Evolutionary conservation across 2,888 invertebrate genomes (phyloP), one percentile per base, ranked within the genome.

Genomic region (Horisme vitalbata): DNA sequence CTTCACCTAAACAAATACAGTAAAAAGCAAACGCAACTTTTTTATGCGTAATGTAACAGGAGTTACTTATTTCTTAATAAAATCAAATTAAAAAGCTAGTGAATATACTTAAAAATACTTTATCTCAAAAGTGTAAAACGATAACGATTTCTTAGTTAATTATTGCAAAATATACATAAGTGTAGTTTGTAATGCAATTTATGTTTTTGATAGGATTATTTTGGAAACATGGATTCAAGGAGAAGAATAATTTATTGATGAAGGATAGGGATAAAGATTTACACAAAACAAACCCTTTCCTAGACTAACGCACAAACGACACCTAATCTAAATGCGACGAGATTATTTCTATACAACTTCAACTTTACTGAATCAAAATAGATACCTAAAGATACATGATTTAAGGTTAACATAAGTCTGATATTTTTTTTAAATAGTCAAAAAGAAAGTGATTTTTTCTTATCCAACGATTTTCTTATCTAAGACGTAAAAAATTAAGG

Each of bases 341-440:
- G 56, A 59, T 50, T 52, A 52, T 41, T 49, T 48, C 52, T 54
- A 56, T 52, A 55, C 48, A 54, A 52, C 56, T 51, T 38, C 44
- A 52, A 55, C 45, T 41, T 46, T 37, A 31, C 33, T 43, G 31
- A 36, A 44, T 47, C 39, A 38, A 43, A 47, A 37, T 38, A 41
- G 46, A 56, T 35, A 41, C 54, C 57, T 55, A 53, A 44, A 45
- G 21, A 54, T 54, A 50, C 54, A 59, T 59, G 59, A 59, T 59
- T 59, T 46, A 31, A 50, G 49, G 47, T 49, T 54, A 59, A 51
- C 51, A 37, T 34, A 52, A 45, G 52, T 46, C 37, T 43, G 44
- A 56, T 52, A 41, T 30, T 45, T 39, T 38, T 50, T 52, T 55
- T 54, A 48, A 59, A 46, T 51, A 57, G 39, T 55, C 52, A 49